phyloP scores from a whole-genome alignment of 2,888 invertebrate species.

The Pammene aurita region DNA sequence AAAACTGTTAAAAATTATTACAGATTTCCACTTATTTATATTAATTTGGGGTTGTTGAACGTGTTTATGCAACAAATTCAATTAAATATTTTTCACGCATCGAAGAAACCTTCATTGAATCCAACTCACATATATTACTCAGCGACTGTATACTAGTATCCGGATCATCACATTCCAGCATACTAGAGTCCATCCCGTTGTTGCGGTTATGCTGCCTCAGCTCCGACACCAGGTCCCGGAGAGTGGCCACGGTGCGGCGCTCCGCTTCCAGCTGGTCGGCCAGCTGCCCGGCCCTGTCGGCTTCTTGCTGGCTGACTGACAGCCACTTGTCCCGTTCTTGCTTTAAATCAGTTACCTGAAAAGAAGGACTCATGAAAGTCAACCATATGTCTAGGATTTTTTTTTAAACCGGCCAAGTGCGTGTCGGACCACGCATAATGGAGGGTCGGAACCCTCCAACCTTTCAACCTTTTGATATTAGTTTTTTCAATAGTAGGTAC shows the following conservation, averaged over 20 bases:
- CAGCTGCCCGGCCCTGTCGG: slow-evolving; percentile 54
- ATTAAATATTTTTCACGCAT: no score
- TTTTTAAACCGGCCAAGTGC: no score
- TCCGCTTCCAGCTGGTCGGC: slow-evolving; percentile 66
- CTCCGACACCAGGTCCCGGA: slow-evolving; percentile 66
- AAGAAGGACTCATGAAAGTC: neutral
- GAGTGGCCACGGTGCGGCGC: slow-evolving; percentile 54
- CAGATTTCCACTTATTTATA: no score
- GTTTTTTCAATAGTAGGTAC: no score
- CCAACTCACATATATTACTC: slow-evolving; percentile 68
- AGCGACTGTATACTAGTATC: slow-evolving; percentile 66
- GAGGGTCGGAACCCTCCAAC: no score
- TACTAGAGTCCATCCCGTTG: slow-evolving; percentile 66
- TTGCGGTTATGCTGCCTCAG: slow-evolving; percentile 65
- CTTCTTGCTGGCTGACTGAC: slow-evolving; percentile 61
- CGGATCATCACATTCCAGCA: slow-evolving; percentile 72
- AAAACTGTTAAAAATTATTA: no score
- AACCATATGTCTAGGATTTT: no score
- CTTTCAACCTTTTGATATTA: no score
- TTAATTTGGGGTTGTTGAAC: no score
- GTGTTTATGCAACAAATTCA: no score
- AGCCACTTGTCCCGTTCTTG: slow-evolving; percentile 71
- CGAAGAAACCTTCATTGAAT: no score
- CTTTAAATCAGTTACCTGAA: slow-evolving; percentile 76
- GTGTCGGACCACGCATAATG: no score